Evolutionary conservation across 2,888 invertebrate genomes (phyloP), one percentile per base, ranked within the genome.

Genomic region (Lymantria dispar): DNA sequence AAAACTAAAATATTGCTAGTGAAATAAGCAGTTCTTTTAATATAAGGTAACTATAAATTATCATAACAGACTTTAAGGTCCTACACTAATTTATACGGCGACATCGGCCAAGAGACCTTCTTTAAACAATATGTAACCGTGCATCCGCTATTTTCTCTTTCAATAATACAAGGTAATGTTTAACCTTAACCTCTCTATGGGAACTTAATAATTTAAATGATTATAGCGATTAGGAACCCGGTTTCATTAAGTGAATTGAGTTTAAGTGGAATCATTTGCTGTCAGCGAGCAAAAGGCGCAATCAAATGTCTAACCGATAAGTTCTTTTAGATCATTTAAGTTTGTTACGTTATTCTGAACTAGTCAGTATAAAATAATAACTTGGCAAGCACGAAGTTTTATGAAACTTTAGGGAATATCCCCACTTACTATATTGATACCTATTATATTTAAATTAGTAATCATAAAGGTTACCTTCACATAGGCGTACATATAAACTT

Each of bases 161-260:
- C 64, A 64, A 68, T 64, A 68, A 64, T 62, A 60, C 60, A 60
- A 69, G 70, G 72, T 65, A 58, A 71, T 69, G 60, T 64, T 75
- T 78, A 70, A 79, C 78, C 78, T 76, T 74, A 67, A 67, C 74
- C 71, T 72, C 62, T 61, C 58, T 60, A 72, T 65, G 60, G 67
- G 56, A 56, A 50, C 47, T 65, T 72, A 66, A 64, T 66, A 62
- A 60, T 64, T 65, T 64, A 60, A 64, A 65, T 70, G 56, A 52
- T 52, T 61, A 59, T 63, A 63, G 57, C 64, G 66, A 69, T 66
- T 58, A 61, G 58, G 68, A 60, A 66, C 64, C 64, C 51, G 62
- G 66, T 68, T 78, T 74, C 73, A 78, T 78, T 74, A 69, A 73
- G 76, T 72, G 64, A 73, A 65, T 68, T 63, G 70, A 56, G n/a